Base-by-base conservation (phyloP, 2,113 vertebrate genomes). In the Rhodinocichla rosea region DNA sequence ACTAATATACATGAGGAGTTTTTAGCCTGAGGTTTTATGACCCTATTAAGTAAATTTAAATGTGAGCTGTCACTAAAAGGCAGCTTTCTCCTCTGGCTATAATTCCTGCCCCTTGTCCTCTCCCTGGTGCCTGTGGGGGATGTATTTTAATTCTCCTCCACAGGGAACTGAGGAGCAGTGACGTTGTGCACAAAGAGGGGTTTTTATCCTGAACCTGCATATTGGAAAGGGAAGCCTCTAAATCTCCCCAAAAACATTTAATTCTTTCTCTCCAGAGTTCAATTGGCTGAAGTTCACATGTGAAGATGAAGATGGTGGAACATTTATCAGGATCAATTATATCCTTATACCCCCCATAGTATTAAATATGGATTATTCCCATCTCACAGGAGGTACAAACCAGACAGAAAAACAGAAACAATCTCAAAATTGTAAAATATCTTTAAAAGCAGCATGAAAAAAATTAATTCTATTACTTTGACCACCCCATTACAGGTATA, bases 1-100 rank as follows among this genome's bases (percentile, higher is more conserved):
- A 6, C 37, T 69, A 30, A 84, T 70, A 63, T 62, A 59, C 70
- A 44, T 5, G 24, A 83, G 55, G 80, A 82, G 65, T 40, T 95
- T 95, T 50, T 55, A 90, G 73, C 75, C 82, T 64, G 45, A 79
- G 83, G 67, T 79, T 92, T 90, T 83, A 69, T 7, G 32, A 86
- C 37, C 49, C 80, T 33, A 57, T 80, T 44, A 80, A 94, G 49
- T n/a, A 76, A 88, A 86, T 80, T 73, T 56, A 65, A 59, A 82
- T 82, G 37, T 22, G 49, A 95, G 89, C 62, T 90, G 91, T 56
- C 57, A 42, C 56, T 67, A n/a, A 74, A 94, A 74, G 39, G 64
- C 47, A 75, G 49, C 15, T 79, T 85, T 71, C 74, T 79, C 49
- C 83, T 86, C 79, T n/a, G 53, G 55, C 80, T 83, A 56, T 23